A percentile compares a stretch with the other conserved stretches of the same genome.
Evolutionary conservation across 2,113 vertebrate genomes (phyloP).

Genomic region (Sinocyclocheilus anshuiensis): DNA sequence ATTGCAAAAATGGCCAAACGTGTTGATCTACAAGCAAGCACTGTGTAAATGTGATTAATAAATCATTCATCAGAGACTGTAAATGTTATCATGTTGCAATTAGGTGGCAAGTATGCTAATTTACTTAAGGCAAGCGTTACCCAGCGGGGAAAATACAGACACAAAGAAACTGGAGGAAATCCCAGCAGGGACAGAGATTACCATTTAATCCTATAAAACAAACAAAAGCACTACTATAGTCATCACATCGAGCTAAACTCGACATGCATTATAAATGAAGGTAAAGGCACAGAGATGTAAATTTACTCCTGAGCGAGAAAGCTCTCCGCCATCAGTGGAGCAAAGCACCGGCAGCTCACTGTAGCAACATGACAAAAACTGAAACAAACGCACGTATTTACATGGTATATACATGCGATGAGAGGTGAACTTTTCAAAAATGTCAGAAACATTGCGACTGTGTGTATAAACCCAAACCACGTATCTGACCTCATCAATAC

Average conservation of each 20-base stretch:
- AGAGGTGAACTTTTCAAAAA: slow-evolving; percentile 21
- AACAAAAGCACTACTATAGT: not conserved
- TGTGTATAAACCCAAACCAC: not conserved
- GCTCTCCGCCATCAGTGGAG: not conserved
- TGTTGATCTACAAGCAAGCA: slow-evolving; percentile 3
- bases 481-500: slow-evolving; percentile 62
- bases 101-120: slow-evolving; percentile 4
- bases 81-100: not conserved
- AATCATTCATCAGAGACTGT: slow-evolving; percentile 7
- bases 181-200: slow-evolving; percentile 4
- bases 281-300: not conserved
- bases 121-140: not conserved
- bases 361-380: slow-evolving; percentile 8
- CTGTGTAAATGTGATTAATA: slow-evolving; percentile 5
- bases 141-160: slow-evolving; percentile 6
- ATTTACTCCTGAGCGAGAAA: not conserved
- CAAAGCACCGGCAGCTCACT: not conserved
- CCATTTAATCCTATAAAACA: slow-evolving; percentile 22
- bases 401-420: not conserved
- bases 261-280: slow-evolving; percentile 28
- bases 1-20: not conserved
- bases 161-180: slow-evolving; percentile 2
- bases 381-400: not conserved
- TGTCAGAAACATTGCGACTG: not conserved
- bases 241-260: not conserved